Percentiles rank a stretch among this genome's conserved stretches.
Evolutionary conservation across 2,797 vertebrate genomes (phyloP).

Genomic region (Lerista edwardsae): DNA sequence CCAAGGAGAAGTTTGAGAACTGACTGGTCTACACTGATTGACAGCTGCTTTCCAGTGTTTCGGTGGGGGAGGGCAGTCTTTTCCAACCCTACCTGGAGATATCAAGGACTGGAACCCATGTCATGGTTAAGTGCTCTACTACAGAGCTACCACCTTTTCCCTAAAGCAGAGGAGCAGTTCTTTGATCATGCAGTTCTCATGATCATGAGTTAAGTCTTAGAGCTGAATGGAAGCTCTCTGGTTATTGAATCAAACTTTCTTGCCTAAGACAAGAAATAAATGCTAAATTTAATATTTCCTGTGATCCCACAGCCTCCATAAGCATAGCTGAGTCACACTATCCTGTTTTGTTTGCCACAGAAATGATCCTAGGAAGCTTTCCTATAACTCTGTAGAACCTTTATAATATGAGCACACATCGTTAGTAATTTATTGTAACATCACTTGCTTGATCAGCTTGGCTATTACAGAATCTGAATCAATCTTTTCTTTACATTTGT

Average conservation of each 20-base stretch:
- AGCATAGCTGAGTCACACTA: neutral
- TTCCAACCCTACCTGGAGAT: too few relatives aligned
- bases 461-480: neutral
- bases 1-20: too few relatives aligned
- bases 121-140: too few relatives aligned
- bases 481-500: neutral
- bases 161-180: too few relatives aligned
- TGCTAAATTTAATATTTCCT: neutral
- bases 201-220: too few relatives aligned
- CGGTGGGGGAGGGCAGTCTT: too few relatives aligned
- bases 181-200: too few relatives aligned
- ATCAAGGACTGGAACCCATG: too few relatives aligned
- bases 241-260: neutral
- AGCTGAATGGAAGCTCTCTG: neutral
- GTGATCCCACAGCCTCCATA: neutral
- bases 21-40: too few relatives aligned
- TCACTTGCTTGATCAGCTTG: neutral
- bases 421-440: neutral
- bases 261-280: neutral
- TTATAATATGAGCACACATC: neutral
- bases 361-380: neutral
- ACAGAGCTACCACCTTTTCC: too few relatives aligned
- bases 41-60: too few relatives aligned
- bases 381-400: neutral
- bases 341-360: neutral